Conservation (phyloP, 2,888 invertebrate genomes). For the Neoascia interrupta region DNA sequence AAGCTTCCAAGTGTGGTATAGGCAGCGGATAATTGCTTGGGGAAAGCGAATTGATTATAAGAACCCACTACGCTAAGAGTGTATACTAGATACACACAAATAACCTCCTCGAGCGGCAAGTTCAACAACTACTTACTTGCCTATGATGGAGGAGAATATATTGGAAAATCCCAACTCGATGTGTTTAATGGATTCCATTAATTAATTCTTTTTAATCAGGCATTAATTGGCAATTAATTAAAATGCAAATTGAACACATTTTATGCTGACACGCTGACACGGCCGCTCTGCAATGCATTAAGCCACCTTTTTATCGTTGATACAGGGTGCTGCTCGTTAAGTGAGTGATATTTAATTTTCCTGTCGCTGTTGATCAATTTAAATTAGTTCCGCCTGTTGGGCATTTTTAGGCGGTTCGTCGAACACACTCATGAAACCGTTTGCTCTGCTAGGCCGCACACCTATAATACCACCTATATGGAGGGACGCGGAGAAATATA, state of each 20-base stretch:
- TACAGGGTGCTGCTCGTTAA: slow-evolving; percentile 44
- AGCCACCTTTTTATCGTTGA: neutral
- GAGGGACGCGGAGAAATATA: neutral
- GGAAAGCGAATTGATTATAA: slow-evolving; percentile 52
- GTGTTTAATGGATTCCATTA: slow-evolving; percentile 57
- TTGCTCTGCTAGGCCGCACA: no score
- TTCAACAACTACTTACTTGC: no score
- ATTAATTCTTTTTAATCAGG: slow-evolving; percentile 68
- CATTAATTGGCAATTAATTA: slow-evolving; percentile 74
- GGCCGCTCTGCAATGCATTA: slow-evolving; percentile 41
- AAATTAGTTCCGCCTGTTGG: slow-evolving; percentile 69
- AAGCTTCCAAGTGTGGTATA: slow-evolving; percentile 13
- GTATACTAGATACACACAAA: neutral
- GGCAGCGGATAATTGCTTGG: slow-evolving; percentile 52
- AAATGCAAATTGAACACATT: slow-evolving; percentile 72
- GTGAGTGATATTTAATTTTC: slow-evolving; percentile 65
- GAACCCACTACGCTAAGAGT: slow-evolving; percentile 39
- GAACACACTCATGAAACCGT: slow-evolving; percentile 50
- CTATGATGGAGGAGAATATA: neutral
- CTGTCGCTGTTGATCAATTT: slow-evolving; percentile 65
- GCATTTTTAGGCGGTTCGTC: slow-evolving; percentile 65
- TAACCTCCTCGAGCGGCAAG: neutral
- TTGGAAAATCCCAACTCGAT: neutral
- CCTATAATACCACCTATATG: no score
- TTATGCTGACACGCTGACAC: slow-evolving; percentile 71